phyloP scores from a whole-genome alignment of 2,797 vertebrate genomes.

The Pipistrellus nathusii region DNA sequence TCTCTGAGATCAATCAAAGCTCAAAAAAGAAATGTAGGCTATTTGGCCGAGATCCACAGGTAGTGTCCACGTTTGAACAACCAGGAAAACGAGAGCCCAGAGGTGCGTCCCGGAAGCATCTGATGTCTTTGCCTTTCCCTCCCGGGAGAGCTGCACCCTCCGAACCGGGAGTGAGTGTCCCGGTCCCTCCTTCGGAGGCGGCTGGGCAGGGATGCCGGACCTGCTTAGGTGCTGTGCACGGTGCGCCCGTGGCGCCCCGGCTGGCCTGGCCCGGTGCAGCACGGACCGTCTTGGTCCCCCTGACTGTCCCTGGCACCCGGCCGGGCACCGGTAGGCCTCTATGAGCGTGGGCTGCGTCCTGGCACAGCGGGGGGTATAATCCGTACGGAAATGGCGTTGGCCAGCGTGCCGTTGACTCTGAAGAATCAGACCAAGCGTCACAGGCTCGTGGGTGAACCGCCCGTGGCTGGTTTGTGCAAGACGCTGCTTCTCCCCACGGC shows the following conservation, averaged over 20 bases:
- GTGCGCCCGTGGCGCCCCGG: accelerated
- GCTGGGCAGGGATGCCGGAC: not conserved
- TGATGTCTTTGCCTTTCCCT: too few relatives aligned
- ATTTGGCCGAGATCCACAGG: not conserved
- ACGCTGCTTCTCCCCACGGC: not conserved
- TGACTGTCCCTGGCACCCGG: not conserved
- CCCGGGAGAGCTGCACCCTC: not conserved
- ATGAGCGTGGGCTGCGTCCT: accelerated
- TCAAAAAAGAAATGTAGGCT: not conserved
- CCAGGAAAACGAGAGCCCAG: not conserved
- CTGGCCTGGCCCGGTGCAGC: not conserved
- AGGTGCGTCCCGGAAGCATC: not conserved
- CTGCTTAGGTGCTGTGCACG: accelerated
- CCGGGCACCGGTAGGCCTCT: too few relatives aligned
- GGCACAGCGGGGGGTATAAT: not conserved
- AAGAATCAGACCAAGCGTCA: not conserved
- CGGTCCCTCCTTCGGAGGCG: not conserved
- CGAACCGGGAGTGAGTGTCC: accelerated
- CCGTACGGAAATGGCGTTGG: not conserved
- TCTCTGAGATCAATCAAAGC: too few relatives aligned
- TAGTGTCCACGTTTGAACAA: not conserved
- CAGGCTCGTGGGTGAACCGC: not conserved
- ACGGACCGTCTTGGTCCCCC: accelerated
- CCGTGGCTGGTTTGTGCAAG: not conserved
- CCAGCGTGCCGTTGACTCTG: not conserved